These are phyloP conservation scores for Tolypeutes matacus DNA, from an alignment of 2,797 vertebrate genomes.

Conservation along the genomic window DNA sequence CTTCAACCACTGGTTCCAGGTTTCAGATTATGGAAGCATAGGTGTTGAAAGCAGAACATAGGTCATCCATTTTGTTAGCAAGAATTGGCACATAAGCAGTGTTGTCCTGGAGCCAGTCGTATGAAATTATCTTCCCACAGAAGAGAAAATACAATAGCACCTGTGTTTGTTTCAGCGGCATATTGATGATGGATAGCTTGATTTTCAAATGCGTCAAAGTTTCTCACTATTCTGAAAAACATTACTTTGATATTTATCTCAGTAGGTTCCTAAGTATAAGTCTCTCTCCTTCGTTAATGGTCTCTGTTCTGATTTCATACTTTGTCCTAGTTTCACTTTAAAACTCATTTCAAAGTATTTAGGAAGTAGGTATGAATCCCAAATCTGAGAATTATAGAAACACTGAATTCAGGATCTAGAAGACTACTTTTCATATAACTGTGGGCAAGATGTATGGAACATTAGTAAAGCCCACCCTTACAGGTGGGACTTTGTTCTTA, in stretches of 20 bases:
- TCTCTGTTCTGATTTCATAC: constrained; percentile 37
- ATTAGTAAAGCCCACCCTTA: neutral
- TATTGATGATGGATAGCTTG: neutral
- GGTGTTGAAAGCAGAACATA: neutral
- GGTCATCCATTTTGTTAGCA: neutral
- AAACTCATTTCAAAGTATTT: constrained; percentile 46
- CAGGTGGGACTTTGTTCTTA: neutral
- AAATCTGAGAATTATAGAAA: constrained; percentile 23
- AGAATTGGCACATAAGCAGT: neutral
- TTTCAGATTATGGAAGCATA: neutral
- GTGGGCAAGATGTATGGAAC: neutral
- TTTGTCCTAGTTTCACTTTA: constrained; percentile 37
- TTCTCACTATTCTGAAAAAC: constrained; percentile 49
- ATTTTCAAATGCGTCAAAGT: constrained; percentile 13
- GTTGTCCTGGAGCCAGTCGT: neutral
- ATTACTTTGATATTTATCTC: constrained; percentile 1
- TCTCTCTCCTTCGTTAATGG: constrained; percentile 19
- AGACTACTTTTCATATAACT: neutral
- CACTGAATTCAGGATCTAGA: neutral
- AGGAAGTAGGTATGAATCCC: constrained; percentile 12
- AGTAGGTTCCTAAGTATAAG: constrained; percentile 13
- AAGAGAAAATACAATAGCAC: neutral
- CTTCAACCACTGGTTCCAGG: neutral
- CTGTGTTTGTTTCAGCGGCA: constrained; percentile 16
- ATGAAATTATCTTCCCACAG: neutral